These are phyloP conservation scores for Probaryconus sp. DNA, from an alignment of 1,140 invertebrate genomes.

Conservation along the genomic window DNA sequence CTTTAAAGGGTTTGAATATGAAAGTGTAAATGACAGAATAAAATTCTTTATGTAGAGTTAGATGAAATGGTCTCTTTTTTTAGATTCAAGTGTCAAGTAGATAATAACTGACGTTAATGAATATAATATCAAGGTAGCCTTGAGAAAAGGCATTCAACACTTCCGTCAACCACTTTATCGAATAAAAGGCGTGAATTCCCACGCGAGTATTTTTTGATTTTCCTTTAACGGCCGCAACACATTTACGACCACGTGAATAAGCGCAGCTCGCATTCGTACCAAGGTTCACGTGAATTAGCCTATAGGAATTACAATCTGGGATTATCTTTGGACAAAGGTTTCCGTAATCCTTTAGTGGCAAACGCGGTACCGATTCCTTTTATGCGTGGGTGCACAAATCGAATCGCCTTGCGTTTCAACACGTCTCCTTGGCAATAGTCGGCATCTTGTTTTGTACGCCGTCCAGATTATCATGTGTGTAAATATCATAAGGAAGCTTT, in stretches of 20 bases:
- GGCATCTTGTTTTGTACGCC: constrained; percentile 28
- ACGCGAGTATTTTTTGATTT: constrained; percentile 59
- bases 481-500: constrained; percentile 32
- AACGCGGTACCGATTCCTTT: constrained; percentile 54
- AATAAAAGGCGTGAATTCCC: constrained; percentile 58
- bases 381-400: constrained; percentile 62
- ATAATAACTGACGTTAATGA: not conserved
- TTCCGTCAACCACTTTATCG: constrained; percentile 28
- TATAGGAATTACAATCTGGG: constrained; percentile 58
- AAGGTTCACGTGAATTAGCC: constrained; percentile 54
- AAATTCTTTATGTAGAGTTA: too few species aligned
- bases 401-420: constrained; percentile 62
- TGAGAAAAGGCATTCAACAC: constrained; percentile 15
- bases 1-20: too few species aligned
- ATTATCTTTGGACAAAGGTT: constrained; percentile 63
- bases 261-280: constrained; percentile 44
- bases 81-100: too few species aligned
- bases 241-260: constrained; percentile 52
- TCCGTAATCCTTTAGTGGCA: constrained; percentile 62
- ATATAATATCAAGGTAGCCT: not conserved
- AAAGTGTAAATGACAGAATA: too few species aligned
- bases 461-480: constrained; percentile 53
- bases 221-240: constrained; percentile 55
- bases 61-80: too few species aligned
- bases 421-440: constrained; percentile 54